Percentiles rank a stretch among this genome's conserved stretches.
Evolutionary conservation across 2,797 vertebrate species (phyloP).

Genomic region (Acomys russatus): DNA sequence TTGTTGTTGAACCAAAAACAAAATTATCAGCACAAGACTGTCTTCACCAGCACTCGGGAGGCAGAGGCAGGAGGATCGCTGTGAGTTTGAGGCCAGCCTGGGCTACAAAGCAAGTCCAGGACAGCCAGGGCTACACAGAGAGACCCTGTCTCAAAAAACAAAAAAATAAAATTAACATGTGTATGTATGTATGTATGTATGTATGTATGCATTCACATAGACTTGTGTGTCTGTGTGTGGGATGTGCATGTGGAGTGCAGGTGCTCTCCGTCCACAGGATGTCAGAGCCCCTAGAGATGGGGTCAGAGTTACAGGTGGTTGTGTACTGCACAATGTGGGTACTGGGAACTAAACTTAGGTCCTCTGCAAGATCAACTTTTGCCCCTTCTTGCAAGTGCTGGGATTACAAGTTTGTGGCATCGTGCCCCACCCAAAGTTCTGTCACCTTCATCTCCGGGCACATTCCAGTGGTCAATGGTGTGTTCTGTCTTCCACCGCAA

Average conservation of each 20-base stretch:
- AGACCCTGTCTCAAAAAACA: too few species aligned
- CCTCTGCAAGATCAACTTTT: neutral
- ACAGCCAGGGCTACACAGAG: too few species aligned
- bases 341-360: neutral
- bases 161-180: too few species aligned
- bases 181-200: too few species aligned
- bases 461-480: neutral
- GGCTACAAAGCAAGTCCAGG: too few species aligned
- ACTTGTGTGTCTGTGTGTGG: neutral
- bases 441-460: neutral
- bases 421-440: neutral
- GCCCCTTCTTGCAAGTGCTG: neutral
- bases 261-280: neutral
- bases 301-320: neutral
- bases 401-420: neutral
- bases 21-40: neutral
- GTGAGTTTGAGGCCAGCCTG: too few species aligned
- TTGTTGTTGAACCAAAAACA: neutral
- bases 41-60: neutral
- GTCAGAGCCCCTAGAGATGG: neutral
- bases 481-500: neutral
- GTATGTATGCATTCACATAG: neutral
- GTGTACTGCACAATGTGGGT: neutral
- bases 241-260: too few species aligned
- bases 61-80: too few species aligned